Evolutionary conservation across 2,888 invertebrate species (phyloP).

Genomic region (Amiota mariae): DNA sequence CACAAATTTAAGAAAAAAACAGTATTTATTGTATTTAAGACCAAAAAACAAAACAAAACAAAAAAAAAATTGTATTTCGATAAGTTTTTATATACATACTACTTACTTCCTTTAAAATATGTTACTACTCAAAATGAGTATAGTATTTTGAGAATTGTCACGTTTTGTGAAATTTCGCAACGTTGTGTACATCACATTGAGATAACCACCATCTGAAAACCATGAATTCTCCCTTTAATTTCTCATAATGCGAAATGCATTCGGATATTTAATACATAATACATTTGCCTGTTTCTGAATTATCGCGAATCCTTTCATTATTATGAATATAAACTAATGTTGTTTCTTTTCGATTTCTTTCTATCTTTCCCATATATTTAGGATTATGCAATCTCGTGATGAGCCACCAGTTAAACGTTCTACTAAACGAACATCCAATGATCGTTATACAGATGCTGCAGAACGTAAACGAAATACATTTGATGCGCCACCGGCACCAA

Average conservation of each 20-base stretch:
- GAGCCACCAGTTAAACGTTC: slow-evolving; percentile 69
- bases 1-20: slow-evolving; percentile 44
- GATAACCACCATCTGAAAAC: slow-evolving; percentile 8
- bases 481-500: slow-evolving; percentile 74
- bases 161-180: slow-evolving; percentile 16
- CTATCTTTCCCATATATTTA: slow-evolving; percentile 49
- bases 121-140: not conserved
- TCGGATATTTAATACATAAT: slow-evolving; percentile 2
- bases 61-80: slow-evolving; percentile 21
- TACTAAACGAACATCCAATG: slow-evolving; percentile 70
- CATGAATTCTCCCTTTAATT: too few relatives aligned
- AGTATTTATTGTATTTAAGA: slow-evolving; percentile 47
- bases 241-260: not conserved
- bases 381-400: slow-evolving; percentile 72
- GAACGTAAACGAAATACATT: slow-evolving; percentile 72
- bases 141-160: slow-evolving; percentile 9
- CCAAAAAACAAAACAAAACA: not conserved
- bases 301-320: slow-evolving; percentile 36
- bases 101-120: not conserved
- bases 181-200: slow-evolving; percentile 21
- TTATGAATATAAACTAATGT: slow-evolving; percentile 37
- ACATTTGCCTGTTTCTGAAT: slow-evolving; percentile 45
- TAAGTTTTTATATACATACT: slow-evolving; percentile 17
- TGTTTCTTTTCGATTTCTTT: slow-evolving; percentile 46
- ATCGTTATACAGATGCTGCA: slow-evolving; percentile 67